Evolutionary conservation across 2,797 vertebrate genomes (phyloP).

Genomic region (Cossypha heuglini): DNA sequence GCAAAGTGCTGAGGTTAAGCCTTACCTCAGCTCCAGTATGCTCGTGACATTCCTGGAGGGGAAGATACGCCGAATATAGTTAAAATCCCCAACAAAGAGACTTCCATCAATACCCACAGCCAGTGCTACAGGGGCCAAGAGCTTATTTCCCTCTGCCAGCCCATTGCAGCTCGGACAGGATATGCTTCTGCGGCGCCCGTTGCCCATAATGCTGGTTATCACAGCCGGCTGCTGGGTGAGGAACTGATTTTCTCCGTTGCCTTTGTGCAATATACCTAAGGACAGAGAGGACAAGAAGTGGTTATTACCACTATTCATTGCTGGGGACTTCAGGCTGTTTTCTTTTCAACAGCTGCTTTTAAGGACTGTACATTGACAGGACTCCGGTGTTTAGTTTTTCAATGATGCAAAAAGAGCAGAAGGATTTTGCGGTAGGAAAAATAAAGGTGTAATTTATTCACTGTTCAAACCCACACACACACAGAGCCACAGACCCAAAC

Average conservation of each 20-base stretch:
- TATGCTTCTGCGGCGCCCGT: slow-evolving; percentile 93
- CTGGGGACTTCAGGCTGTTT: not conserved
- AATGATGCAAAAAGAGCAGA: not conserved
- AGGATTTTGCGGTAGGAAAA: not conserved
- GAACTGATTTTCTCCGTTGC: slow-evolving; percentile 96
- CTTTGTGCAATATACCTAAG: slow-evolving; percentile 96
- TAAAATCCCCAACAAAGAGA: slow-evolving; percentile 96
- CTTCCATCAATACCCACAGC: slow-evolving; percentile 95
- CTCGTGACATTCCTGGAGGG: slow-evolving; percentile 96
- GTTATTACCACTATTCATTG: not conserved
- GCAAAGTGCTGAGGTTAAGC: not conserved
- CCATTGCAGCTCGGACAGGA: slow-evolving; percentile 98
- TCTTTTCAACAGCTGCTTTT: not conserved
- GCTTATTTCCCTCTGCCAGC: slow-evolving; percentile 96
- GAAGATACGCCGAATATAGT: slow-evolving; percentile 94
- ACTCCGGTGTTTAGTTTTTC: not conserved
- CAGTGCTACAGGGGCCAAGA: slow-evolving; percentile 93
- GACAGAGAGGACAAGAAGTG: not conserved
- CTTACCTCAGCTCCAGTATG: slow-evolving; percentile 94
- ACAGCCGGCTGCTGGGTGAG: slow-evolving; percentile 96
- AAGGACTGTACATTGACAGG: not conserved
- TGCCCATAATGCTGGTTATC: slow-evolving; percentile 96
- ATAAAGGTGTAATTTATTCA: not conserved
- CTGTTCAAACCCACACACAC: not conserved
- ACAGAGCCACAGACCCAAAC: not conserved